Evolutionary conservation across 2,797 vertebrate species (phyloP).

Genomic region (Tenualosa thibaudeaui): DNA sequence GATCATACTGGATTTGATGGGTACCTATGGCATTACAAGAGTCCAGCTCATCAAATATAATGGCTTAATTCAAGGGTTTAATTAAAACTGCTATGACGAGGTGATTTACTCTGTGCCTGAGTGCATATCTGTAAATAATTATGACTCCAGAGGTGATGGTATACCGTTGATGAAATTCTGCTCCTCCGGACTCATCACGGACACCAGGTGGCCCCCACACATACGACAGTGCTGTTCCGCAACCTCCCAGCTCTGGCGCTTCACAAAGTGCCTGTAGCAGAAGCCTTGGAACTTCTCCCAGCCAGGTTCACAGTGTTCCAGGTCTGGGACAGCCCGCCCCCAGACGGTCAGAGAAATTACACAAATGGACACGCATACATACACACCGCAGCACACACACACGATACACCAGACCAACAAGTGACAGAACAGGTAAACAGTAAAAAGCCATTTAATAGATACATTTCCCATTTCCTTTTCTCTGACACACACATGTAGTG

Average conservation of each 20-base stretch:
- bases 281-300: constrained; percentile 91
- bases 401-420: neutral
- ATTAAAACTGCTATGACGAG: neutral
- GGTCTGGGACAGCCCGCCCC: constrained; percentile 66
- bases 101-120: neutral
- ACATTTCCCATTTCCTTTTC: neutral
- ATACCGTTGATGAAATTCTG: constrained; percentile 90
- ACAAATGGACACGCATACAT: neutral
- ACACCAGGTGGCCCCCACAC: constrained; percentile 84
- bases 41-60: neutral
- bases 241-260: constrained; percentile 87
- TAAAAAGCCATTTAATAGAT: neutral
- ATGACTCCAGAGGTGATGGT: constrained; percentile 14
- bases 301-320: constrained; percentile 77
- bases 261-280: constrained; percentile 87
- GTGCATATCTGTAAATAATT: neutral
- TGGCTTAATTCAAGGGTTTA: neutral
- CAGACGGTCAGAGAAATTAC: constrained; percentile 16
- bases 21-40: neutral
- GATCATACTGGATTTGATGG: neutral
- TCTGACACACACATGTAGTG: too few species aligned
- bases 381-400: neutral
- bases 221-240: constrained; percentile 87
- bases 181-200: constrained; percentile 88
- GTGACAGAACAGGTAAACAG: neutral